These are phyloP conservation scores for Mastomys coucha DNA, from an alignment of 2,113 vertebrate genomes.

Conservation along the genomic window DNA sequence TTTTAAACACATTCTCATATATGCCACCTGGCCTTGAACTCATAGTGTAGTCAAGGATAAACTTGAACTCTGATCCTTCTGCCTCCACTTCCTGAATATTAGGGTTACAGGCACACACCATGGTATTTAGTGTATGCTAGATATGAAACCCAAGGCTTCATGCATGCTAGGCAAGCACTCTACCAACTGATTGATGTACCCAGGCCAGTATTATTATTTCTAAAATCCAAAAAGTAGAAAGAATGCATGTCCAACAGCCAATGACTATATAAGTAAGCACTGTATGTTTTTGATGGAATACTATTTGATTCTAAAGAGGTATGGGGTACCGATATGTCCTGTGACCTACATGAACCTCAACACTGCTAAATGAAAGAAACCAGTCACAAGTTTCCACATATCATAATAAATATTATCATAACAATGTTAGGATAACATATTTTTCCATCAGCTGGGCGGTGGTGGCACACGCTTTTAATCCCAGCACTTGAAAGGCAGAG, in stretches of 20 bases:
- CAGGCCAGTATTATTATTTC: not conserved
- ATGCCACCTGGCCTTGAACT: not conserved
- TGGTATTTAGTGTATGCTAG: not conserved
- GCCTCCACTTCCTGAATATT: not conserved
- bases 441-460: too few relatives aligned
- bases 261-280: conserved; percentile 17
- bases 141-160: not conserved
- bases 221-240: conserved; percentile 44
- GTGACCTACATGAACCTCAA: not conserved
- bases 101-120: not conserved
- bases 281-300: not conserved
- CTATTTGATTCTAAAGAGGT: conserved; percentile 39
- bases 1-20: not conserved
- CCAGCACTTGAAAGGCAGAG: too few relatives aligned
- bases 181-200: not conserved
- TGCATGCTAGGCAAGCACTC: not conserved
- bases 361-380: conserved; percentile 44
- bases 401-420: not conserved
- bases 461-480: too few relatives aligned
- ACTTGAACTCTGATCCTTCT: not conserved
- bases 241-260: not conserved
- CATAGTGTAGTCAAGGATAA: not conserved
- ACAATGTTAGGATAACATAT: not conserved
- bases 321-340: not conserved
- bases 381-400: not conserved